phyloP scores from a whole-genome alignment of 2,888 invertebrate genomes.

The Cephus pulcher region DNA sequence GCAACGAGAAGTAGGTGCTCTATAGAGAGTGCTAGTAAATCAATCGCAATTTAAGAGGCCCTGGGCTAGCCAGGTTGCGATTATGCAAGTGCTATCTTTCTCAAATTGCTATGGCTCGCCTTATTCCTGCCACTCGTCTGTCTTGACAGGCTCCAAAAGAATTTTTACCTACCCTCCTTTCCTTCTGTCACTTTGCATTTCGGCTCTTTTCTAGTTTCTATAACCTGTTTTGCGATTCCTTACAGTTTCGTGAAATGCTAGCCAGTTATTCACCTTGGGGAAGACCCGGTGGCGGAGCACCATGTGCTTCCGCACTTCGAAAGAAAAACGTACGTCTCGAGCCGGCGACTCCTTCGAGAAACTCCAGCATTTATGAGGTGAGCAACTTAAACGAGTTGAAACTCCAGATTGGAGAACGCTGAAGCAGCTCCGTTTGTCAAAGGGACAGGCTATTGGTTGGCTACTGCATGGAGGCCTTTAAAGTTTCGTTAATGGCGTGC shows the following conservation, averaged over 20 bases:
- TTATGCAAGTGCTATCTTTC: too few relatives aligned
- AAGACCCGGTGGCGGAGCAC: constrained; percentile 80
- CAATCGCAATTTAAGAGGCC: background rate
- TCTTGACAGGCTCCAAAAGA: too few relatives aligned
- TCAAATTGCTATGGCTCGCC: too few relatives aligned
- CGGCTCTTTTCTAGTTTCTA: too few relatives aligned
- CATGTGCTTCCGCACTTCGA: constrained; percentile 73
- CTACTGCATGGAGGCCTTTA: too few relatives aligned
- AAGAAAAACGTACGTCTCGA: constrained; percentile 77
- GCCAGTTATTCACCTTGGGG: constrained; percentile 85
- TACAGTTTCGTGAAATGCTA: constrained; percentile 76
- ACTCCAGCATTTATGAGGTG: constrained; percentile 27
- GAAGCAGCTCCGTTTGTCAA: constrained; percentile 22
- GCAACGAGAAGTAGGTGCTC: constrained; percentile 59
- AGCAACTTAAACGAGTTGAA: background rate
- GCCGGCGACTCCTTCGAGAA: constrained; percentile 61
- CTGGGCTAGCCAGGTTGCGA: background rate
- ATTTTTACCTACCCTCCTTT: too few relatives aligned
- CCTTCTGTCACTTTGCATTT: too few relatives aligned
- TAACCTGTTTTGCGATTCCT: constrained; percentile 4
- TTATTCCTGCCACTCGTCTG: too few relatives aligned
- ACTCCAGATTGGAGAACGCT: too few relatives aligned
- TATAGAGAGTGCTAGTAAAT: background rate
- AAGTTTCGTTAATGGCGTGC: too few relatives aligned
- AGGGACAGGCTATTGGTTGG: constrained; percentile 17